Conservation (phyloP, 2,888 invertebrate genomes). For the Augochlorella aurata region DNA sequence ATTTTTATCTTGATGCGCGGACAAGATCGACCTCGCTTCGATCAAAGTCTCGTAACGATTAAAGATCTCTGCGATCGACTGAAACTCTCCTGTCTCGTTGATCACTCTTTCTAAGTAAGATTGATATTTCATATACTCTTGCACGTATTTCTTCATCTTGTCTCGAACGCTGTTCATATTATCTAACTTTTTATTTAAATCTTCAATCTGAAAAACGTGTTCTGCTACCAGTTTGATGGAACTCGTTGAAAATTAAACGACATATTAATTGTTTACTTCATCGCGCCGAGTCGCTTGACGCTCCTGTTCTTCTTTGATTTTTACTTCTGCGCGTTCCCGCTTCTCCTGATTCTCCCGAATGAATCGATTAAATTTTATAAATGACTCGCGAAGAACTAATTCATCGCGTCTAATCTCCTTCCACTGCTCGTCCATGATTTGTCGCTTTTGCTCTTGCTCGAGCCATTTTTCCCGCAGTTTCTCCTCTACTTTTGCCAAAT, state of each 20-base stretch:
- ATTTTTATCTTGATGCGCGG: conserved; percentile 84
- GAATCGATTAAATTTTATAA: conserved; percentile 86
- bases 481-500: conserved; percentile 83
- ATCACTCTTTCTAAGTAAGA: conserved; percentile 85
- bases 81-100: conserved; percentile 83
- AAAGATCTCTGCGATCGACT: conserved; percentile 85
- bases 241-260: neutral
- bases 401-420: conserved; percentile 84
- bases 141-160: conserved; percentile 85
- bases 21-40: conserved; percentile 84
- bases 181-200: conserved; percentile 82
- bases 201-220: conserved; percentile 79
- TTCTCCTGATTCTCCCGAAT: conserved; percentile 87
- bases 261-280: conserved; percentile 75
- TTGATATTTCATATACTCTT: conserved; percentile 85
- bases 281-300: conserved; percentile 82
- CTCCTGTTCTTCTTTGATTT: conserved; percentile 84
- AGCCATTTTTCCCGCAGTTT: conserved; percentile 82
- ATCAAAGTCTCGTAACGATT: conserved; percentile 86
- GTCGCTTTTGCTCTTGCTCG: conserved; percentile 81
- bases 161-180: conserved; percentile 83
- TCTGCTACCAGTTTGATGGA: neutral
- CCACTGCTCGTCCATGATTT: conserved; percentile 84
- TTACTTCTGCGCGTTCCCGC: conserved; percentile 85
- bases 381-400: conserved; percentile 83